These are phyloP conservation scores for Patagioenas fasciata DNA, from an alignment of 2,113 vertebrate genomes.

Conservation along the genomic window DNA sequence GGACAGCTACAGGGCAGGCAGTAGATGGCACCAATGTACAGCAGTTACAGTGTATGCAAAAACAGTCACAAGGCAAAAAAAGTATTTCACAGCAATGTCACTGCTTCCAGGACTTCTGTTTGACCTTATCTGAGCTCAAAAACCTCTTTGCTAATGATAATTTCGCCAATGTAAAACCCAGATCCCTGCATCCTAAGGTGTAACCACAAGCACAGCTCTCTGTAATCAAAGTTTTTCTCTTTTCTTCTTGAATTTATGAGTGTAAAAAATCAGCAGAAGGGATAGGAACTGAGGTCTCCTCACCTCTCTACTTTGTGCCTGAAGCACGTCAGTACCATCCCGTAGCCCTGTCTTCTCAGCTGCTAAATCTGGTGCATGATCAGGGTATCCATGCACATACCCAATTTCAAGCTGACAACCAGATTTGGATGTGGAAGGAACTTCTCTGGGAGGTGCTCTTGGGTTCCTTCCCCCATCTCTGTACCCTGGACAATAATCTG, in stretches of 20 bases:
- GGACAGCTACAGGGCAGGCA: neutral
- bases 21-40: constrained; percentile 65
- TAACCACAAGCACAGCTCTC: neutral
- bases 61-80: neutral
- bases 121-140: neutral
- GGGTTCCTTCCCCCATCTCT: neutral
- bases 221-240: neutral
- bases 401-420: neutral
- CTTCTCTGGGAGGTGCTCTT: neutral
- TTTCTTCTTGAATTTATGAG: neutral
- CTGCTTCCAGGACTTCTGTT: neutral
- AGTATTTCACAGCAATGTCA: neutral
- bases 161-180: neutral
- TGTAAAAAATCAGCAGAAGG: neutral
- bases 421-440: neutral
- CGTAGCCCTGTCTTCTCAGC: neutral
- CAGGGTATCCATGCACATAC: neutral
- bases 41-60: neutral
- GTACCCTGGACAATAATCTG: neutral
- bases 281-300: neutral
- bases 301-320: neutral
- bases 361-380: neutral
- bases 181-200: neutral
- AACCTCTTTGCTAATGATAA: neutral
- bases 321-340: neutral